Conservation (phyloP, 2,113 vertebrate genomes). For the Pelmatolapia mariae region DNA sequence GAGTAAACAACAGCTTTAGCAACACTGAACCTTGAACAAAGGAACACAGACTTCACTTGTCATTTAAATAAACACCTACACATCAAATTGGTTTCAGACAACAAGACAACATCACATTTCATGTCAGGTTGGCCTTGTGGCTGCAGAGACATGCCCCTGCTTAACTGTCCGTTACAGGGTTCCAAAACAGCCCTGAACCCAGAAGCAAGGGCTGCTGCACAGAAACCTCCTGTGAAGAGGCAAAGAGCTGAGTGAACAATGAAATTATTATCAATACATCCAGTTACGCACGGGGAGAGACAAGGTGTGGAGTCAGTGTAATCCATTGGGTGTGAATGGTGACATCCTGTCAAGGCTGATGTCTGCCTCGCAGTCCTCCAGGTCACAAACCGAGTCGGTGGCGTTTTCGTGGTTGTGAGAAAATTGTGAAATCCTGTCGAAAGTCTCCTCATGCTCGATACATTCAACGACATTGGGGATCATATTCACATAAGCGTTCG, state of each 20-base stretch:
- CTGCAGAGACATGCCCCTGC: neutral
- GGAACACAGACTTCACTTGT: constrained; percentile 53
- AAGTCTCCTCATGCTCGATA: constrained; percentile 72
- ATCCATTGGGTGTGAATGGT: constrained; percentile 81
- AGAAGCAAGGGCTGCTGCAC: neutral
- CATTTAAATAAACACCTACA: constrained; percentile 58
- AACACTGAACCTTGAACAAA: constrained; percentile 50
- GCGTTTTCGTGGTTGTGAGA: constrained; percentile 72
- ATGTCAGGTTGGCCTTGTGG: neutral
- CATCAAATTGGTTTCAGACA: constrained; percentile 42
- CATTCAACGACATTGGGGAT: constrained; percentile 83
- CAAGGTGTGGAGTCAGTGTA: constrained; percentile 65
- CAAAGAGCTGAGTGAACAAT: neutral
- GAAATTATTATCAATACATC: constrained; percentile 38
- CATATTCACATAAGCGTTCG: constrained; percentile 79
- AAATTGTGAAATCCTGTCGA: constrained; percentile 79
- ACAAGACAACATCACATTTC: constrained; percentile 57
- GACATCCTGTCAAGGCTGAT: constrained; percentile 81
- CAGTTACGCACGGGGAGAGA: constrained; percentile 17
- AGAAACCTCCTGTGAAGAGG: neutral
- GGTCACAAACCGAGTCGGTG: constrained; percentile 78
- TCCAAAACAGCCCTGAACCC: neutral
- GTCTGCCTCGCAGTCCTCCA: constrained; percentile 83
- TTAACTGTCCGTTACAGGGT: neutral
- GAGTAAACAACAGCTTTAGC: constrained; percentile 35